Evolutionary conservation across 1,140 invertebrate genomes (phyloP).

Genomic region (Ridgeia piscesae): DNA sequence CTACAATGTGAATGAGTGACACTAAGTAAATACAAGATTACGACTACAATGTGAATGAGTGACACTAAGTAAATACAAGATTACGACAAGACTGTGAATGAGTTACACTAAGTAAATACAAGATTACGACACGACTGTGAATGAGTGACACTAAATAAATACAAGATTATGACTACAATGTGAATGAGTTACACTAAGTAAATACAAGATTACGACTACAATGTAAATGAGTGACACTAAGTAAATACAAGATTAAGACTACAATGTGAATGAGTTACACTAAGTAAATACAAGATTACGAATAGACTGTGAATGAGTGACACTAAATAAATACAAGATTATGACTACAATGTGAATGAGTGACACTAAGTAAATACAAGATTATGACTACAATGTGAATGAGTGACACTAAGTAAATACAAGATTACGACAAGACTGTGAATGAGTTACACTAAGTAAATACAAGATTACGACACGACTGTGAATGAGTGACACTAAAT

Average conservation of each 20-base stretch:
- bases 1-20: too few relatives aligned
- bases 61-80: background rate
- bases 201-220: slow-evolving; percentile 17
- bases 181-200: slow-evolving; percentile 1
- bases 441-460: background rate
- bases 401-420: background rate
- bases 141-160: background rate
- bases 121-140: slow-evolving; percentile 21
- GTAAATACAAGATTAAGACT: background rate
- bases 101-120: background rate
- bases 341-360: background rate
- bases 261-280: background rate
- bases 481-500: background rate
- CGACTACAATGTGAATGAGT: background rate
- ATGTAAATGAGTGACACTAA: background rate
- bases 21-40: slow-evolving; percentile 14
- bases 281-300: slow-evolving; percentile 5
- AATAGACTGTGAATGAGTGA: background rate
- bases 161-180: background rate
- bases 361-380: slow-evolving; percentile 6
- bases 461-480: slow-evolving; percentile 18
- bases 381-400: slow-evolving; percentile 13
- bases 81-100: background rate
- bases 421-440: background rate
- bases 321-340: background rate